Percentiles rank a stretch among this genome's conserved stretches.
Evolutionary conservation across 2,797 vertebrate genomes (phyloP).

Genomic region (Acipenser transmontanus): DNA sequence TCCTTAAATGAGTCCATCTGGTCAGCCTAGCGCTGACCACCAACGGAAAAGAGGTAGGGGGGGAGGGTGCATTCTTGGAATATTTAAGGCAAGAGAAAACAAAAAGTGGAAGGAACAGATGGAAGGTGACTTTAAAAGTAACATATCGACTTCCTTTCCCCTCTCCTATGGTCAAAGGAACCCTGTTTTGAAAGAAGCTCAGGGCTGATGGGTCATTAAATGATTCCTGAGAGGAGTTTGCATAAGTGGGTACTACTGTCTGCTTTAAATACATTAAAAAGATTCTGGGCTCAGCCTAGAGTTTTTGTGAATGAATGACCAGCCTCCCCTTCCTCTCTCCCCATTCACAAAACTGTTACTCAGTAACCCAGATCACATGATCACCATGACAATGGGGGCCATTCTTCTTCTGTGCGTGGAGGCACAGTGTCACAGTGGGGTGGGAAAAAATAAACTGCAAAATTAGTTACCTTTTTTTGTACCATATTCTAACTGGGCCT

Average conservation of each 20-base stretch:
- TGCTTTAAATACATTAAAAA: no score
- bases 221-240: no score
- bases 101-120: neutral
- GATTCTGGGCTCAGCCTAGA: neutral
- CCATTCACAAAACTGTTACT: constrained; percentile 41
- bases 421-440: no score
- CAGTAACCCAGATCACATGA: constrained; percentile 38
- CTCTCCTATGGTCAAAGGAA: no score
- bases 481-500: no score
- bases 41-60: neutral
- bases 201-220: no score
- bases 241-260: no score
- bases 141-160: neutral
- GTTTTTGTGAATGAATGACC: constrained; percentile 21
- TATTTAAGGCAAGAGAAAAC: neutral
- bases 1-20: constrained; percentile 1
- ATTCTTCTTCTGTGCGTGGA: no score
- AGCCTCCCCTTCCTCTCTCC: constrained; percentile 21
- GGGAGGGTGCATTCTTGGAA: neutral
- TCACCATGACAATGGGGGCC: constrained; percentile 27
- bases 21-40: neutral
- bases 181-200: no score
- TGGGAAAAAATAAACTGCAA: no score
- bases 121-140: neutral
- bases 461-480: no score